Conservation (phyloP, 2,113 vertebrate genomes). For the Balaeniceps rex region DNA sequence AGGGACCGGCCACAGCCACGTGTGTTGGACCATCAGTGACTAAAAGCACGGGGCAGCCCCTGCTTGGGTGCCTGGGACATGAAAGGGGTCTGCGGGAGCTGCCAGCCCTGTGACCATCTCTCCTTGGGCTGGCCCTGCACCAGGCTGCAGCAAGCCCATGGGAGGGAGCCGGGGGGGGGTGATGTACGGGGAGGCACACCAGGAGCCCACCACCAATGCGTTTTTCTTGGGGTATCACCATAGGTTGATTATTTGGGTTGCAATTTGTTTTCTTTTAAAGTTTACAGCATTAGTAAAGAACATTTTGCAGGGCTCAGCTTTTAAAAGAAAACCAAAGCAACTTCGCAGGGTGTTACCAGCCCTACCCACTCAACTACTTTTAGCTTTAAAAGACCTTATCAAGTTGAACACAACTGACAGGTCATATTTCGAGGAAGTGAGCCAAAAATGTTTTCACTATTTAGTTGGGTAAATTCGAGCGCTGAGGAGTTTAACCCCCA, state of each 20-base stretch:
- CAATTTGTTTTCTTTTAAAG: neutral
- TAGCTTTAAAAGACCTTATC: slow-evolving; percentile 1
- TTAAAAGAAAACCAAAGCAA: neutral
- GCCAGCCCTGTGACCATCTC: neutral
- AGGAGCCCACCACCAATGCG: accelerated
- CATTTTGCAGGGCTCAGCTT: neutral
- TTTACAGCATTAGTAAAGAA: neutral
- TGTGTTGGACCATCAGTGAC: neutral
- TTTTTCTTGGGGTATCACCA: neutral
- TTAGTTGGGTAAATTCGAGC: neutral
- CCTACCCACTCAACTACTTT: slow-evolving; percentile 22
- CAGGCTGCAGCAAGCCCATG: accelerated
- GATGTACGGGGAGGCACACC: neutral
- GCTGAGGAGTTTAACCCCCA: neutral
- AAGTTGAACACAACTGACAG: slow-evolving; percentile 43
- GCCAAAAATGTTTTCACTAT: slow-evolving; percentile 36
- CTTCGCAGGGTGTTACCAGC: slow-evolving; percentile 2
- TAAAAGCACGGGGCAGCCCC: neutral
- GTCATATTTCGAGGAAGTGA: slow-evolving; percentile 50
- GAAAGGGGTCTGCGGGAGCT: neutral
- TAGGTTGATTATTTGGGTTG: neutral
- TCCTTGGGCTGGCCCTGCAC: neutral
- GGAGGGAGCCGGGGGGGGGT: neutral
- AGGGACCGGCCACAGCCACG: accelerated
- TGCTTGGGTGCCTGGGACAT: neutral